A percentile compares a stretch with the other conserved stretches of the same genome.
Evolutionary conservation across 2,113 vertebrate species (phyloP).

Genomic region (Epinephelus lanceolatus): DNA sequence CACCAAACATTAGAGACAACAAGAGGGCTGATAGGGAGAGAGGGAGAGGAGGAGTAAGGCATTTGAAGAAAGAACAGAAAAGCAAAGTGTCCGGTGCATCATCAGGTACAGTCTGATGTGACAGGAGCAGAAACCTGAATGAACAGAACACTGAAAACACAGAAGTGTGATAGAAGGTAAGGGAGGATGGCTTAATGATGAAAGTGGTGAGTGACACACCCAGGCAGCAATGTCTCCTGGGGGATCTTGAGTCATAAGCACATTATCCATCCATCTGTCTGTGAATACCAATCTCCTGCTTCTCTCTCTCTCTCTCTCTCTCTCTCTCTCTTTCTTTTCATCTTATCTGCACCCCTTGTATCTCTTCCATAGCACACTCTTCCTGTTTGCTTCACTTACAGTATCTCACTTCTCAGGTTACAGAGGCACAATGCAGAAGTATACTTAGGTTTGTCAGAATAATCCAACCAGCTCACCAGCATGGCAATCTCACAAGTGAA

Average conservation of each 20-base stretch:
- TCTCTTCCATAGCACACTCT: constrained; percentile 16
- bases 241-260: constrained; percentile 65
- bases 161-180: constrained; percentile 25
- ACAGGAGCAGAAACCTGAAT: constrained; percentile 9
- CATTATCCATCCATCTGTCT: constrained; percentile 72
- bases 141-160: constrained; percentile 18
- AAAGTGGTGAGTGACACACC: constrained; percentile 55
- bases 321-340: neutral
- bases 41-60: neutral
- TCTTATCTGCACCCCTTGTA: constrained; percentile 5
- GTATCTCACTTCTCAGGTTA: constrained; percentile 57
- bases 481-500: neutral
- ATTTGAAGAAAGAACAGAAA: neutral
- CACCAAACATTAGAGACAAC: constrained; percentile 65
- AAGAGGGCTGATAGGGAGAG: neutral
- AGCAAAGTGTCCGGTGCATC: neutral
- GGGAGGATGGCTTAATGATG: constrained; percentile 27
- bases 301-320: neutral
- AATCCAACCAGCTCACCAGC: neutral
- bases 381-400: constrained; percentile 26
- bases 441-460: constrained; percentile 1
- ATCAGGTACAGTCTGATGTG: neutral
- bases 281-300: constrained; percentile 34
- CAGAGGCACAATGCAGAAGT: constrained; percentile 36
- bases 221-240: constrained; percentile 55